These are phyloP conservation scores for Microctenopoma lineatum DNA, from an alignment of 2,797 vertebrate genomes.

Conservation along the genomic window DNA sequence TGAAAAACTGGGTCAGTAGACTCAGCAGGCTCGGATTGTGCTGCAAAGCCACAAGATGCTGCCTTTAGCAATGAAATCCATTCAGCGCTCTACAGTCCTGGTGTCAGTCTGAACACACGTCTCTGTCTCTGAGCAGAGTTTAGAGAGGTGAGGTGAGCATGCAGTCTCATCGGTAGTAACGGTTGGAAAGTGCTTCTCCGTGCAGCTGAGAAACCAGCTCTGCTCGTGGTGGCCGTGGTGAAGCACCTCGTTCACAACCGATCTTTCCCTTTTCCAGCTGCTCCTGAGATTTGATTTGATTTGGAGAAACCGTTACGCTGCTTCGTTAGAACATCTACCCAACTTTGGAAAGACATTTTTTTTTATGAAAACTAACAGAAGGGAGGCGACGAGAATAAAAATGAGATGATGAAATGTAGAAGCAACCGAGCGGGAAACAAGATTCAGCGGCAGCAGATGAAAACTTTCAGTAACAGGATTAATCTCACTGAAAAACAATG, in stretches of 20 bases:
- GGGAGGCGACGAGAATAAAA: not conserved
- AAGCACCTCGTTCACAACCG: not conserved
- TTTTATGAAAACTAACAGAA: not conserved
- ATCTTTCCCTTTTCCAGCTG: not conserved
- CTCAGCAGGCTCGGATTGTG: too few relatives aligned
- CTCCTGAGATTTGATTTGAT: not conserved
- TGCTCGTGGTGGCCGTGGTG: too few relatives aligned
- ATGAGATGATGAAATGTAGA: constrained; percentile 18
- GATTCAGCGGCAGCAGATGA: constrained; percentile 2
- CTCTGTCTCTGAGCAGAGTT: too few relatives aligned
- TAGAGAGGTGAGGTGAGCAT: too few relatives aligned
- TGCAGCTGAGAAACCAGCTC: not conserved
- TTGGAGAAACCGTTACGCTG: not conserved
- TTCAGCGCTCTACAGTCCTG: too few relatives aligned
- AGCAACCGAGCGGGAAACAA: constrained; percentile 7
- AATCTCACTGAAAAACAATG: constrained; percentile 19
- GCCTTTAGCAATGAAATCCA: too few relatives aligned
- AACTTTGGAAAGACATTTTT: not conserved
- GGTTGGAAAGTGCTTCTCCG: too few relatives aligned
- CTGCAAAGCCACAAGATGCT: too few relatives aligned
- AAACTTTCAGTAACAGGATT: constrained; percentile 22
- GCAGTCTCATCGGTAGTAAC: too few relatives aligned
- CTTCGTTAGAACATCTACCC: not conserved
- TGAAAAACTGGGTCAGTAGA: too few relatives aligned
- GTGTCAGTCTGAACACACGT: too few relatives aligned